These are phyloP conservation scores for Craniophora ligustri DNA, from an alignment of 2,888 invertebrate genomes.

Conservation along the genomic window DNA sequence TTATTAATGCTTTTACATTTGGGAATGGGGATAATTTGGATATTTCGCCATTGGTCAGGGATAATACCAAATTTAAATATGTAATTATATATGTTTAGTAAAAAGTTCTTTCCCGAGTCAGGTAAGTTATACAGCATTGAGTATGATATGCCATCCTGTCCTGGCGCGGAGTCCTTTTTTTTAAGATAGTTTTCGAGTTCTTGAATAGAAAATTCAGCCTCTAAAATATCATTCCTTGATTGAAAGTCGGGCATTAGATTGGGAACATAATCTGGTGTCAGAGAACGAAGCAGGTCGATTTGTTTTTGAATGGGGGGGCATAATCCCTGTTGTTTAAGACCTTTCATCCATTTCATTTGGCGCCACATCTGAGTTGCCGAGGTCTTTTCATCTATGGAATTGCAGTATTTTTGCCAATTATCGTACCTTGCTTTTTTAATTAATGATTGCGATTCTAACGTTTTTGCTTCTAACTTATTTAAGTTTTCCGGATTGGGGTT, in stretches of 20 bases:
- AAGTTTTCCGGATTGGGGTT: constrained; percentile 48
- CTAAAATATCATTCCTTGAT: neutral
- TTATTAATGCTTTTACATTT: neutral
- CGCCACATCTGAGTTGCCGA: constrained; percentile 1
- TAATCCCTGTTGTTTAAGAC: neutral
- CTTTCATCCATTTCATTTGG: neutral
- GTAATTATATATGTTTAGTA: neutral
- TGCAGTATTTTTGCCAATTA: constrained; percentile 30
- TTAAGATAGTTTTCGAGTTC: neutral
- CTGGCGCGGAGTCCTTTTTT: neutral
- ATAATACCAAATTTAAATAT: neutral
- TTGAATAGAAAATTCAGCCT: neutral
- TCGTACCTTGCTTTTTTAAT: constrained; percentile 27
- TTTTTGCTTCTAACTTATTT: constrained; percentile 24
- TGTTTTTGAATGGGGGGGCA: neutral
- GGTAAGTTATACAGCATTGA: neutral
- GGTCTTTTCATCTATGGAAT: constrained; percentile 12
- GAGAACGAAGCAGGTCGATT: neutral
- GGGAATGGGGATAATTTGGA: neutral
- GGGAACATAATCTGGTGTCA: neutral
- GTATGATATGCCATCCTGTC: neutral
- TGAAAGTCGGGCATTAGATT: neutral
- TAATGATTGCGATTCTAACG: constrained; percentile 8
- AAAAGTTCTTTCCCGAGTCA: neutral
- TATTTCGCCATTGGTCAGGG: neutral